These are phyloP conservation scores for Orientallactaga bullata DNA, from an alignment of 2,113 vertebrate species.

Conservation along the genomic window DNA sequence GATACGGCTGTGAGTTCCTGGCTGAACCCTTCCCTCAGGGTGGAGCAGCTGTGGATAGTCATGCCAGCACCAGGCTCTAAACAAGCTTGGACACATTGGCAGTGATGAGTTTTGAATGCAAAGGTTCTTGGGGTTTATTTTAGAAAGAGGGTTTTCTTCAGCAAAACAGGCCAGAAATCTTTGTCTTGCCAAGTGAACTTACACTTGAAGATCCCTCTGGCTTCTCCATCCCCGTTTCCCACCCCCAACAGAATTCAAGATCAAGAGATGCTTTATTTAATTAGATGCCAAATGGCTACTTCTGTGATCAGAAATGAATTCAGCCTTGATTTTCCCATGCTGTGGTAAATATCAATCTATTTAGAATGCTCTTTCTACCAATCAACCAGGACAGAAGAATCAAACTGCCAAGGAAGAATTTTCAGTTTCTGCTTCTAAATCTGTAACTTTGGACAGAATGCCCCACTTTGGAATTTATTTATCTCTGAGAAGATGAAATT, in stretches of 20 bases:
- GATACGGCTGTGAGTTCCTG: neutral
- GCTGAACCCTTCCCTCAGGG: neutral
- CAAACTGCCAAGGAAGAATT: neutral
- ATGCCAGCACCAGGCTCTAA: neutral
- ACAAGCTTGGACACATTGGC: neutral
- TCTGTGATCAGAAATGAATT: neutral
- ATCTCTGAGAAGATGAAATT: neutral
- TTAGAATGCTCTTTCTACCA: neutral
- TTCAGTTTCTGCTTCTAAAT: conserved; percentile 10
- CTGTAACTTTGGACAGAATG: neutral
- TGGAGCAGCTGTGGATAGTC: neutral
- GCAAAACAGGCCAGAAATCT: neutral
- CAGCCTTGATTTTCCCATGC: neutral
- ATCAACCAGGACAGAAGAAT: neutral
- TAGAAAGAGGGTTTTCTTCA: neutral
- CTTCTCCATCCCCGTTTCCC: neutral
- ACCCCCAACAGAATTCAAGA: neutral
- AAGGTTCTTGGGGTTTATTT: conserved; percentile 8
- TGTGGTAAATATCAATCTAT: neutral
- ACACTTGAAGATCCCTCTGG: conserved; percentile 2
- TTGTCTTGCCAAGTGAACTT: neutral
- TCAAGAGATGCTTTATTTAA: neutral
- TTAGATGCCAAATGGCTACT: neutral
- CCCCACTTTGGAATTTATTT: neutral
- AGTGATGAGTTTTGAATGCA: neutral